A percentile compares a stretch with the other conserved stretches of the same genome.
phyloP scores from a whole-genome alignment of 2,888 invertebrate species.

The Nebria salina region DNA sequence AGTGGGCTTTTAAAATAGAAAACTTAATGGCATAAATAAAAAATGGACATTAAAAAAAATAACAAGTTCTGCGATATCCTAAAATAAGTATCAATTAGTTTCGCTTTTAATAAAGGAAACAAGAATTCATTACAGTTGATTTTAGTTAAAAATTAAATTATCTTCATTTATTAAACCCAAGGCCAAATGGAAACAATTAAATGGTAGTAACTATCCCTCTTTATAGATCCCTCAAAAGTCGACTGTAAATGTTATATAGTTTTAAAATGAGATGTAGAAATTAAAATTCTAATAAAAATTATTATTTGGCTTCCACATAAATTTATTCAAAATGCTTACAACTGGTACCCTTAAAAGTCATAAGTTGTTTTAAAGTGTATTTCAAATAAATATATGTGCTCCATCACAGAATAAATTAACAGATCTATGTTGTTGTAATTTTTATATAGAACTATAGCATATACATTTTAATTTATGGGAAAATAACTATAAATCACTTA shows the following conservation, averaged over 20 bases:
- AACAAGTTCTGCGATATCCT: slow-evolving; percentile 16
- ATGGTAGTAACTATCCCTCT: background rate
- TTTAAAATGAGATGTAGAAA: slow-evolving; percentile 19
- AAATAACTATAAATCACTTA: background rate
- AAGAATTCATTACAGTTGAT: background rate
- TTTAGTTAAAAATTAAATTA: background rate
- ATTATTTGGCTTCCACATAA: background rate
- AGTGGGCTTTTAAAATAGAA: background rate
- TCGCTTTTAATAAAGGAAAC: background rate
- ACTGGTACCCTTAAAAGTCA: background rate
- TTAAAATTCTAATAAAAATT: background rate
- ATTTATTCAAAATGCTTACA: background rate
- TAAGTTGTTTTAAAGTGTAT: background rate
- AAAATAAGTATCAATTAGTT: slow-evolving; percentile 16
- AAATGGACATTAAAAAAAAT: slow-evolving; percentile 4
- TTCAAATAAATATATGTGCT: no score
- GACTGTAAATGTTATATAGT: slow-evolving; percentile 40
- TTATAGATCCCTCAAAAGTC: slow-evolving; percentile 35
- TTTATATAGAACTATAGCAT: no score
- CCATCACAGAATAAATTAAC: no score
- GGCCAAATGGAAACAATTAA: background rate
- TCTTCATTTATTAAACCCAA: background rate
- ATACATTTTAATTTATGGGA: no score
- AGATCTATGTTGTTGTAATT: no score
- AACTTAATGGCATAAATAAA: slow-evolving; percentile 8